These are phyloP conservation scores for Mythimna loreyi DNA, from an alignment of 2,888 invertebrate genomes.

Conservation along the genomic window DNA sequence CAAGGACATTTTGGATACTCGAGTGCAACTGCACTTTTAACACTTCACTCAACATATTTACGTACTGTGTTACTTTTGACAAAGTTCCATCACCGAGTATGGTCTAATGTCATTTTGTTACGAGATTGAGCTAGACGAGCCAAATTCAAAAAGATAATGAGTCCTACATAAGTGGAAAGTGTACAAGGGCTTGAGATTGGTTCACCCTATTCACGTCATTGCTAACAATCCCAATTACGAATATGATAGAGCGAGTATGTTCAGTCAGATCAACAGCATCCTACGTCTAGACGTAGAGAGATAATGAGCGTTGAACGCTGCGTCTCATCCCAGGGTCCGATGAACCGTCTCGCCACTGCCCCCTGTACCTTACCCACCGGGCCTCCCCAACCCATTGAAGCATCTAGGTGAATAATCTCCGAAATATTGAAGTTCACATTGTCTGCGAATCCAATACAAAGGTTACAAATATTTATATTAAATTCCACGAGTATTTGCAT, in stretches of 20 bases:
- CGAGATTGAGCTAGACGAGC: constrained; percentile 6
- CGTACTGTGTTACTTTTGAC: constrained; percentile 4
- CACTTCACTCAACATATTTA: no score
- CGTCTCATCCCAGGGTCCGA: constrained; percentile 76
- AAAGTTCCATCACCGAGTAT: constrained; percentile 5
- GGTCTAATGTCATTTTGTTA: constrained; percentile 2
- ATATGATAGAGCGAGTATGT: constrained; percentile 35
- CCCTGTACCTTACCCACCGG: constrained; percentile 59
- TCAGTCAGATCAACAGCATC: constrained; percentile 58
- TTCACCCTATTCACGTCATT: constrained; percentile 22
- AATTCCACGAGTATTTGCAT: constrained; percentile 19
- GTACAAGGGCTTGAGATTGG: constrained; percentile 2
- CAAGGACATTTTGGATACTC: no score
- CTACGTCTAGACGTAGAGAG: constrained; percentile 75
- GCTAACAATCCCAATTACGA: constrained; percentile 40
- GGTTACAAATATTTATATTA: constrained; percentile 29
- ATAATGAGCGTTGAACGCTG: constrained; percentile 73
- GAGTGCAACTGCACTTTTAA: no score
- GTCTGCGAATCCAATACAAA: constrained; percentile 26
- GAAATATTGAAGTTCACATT: constrained; percentile 51
- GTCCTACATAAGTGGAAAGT: not conserved
- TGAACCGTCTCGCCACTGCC: constrained; percentile 82
- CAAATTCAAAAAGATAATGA: constrained; percentile 25
- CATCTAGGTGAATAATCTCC: constrained; percentile 49
- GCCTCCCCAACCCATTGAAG: constrained; percentile 47